phyloP scores from a whole-genome alignment of 2,888 invertebrate species.

The Bursaphelenchus okinawaensis region DNA sequence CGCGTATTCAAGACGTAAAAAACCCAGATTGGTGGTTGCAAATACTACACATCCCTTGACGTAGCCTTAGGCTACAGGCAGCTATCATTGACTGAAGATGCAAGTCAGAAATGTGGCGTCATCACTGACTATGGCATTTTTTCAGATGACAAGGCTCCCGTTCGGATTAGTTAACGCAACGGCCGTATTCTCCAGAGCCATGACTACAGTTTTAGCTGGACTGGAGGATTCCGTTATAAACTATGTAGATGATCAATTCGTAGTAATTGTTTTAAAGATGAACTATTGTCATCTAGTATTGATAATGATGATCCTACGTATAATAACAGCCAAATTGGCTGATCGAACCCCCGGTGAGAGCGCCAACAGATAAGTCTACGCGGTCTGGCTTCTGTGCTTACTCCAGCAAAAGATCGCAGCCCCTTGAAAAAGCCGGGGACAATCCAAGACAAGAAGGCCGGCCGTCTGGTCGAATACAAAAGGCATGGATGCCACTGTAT shows the following conservation, averaged over 20 bases:
- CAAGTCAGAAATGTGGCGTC: conserved; percentile 19
- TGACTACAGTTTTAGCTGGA: conserved; percentile 17
- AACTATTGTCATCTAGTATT: too few relatives aligned
- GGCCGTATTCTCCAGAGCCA: conserved; percentile 5
- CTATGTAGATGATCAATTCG: conserved; percentile 20
- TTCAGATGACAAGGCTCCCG: conserved; percentile 25
- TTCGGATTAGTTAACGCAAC: conserved; percentile 26
- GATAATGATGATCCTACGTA: too few relatives aligned
- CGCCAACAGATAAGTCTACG: too few relatives aligned
- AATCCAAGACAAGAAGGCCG: too few relatives aligned
- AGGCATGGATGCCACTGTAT: too few relatives aligned
- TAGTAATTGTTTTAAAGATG: too few relatives aligned
- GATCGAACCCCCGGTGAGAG: too few relatives aligned
- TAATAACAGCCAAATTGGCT: too few relatives aligned
- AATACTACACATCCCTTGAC: neutral
- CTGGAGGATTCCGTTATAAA: conserved; percentile 15
- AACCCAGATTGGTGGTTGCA: neutral
- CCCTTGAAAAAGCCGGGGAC: too few relatives aligned
- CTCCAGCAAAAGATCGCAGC: too few relatives aligned
- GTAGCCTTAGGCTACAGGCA: neutral
- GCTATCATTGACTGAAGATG: neutral
- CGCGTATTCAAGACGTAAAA: neutral
- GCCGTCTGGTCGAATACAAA: too few relatives aligned
- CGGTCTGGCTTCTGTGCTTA: too few relatives aligned
- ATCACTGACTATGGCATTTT: conserved; percentile 22